These are phyloP conservation scores for Radopholus similis DNA, from an alignment of 1,140 invertebrate genomes.

Conservation along the genomic window DNA sequence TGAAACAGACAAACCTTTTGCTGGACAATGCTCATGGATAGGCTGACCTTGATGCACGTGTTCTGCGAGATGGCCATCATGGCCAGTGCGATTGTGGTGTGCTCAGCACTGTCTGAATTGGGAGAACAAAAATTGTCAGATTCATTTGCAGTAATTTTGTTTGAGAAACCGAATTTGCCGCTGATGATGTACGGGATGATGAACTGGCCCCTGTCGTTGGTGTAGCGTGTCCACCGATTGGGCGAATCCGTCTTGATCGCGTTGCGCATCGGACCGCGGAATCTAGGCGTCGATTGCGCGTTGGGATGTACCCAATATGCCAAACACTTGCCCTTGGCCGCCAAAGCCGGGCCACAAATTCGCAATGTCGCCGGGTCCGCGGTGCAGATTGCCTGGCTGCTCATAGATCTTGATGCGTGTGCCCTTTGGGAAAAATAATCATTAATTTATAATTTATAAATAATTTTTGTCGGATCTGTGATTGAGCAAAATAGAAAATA, in stretches of 20 bases:
- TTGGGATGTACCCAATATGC: too few relatives aligned
- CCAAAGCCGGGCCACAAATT: conserved; percentile 23
- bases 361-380: conserved; percentile 30
- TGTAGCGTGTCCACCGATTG: conserved; percentile 24
- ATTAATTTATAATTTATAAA: background rate
- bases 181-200: conserved; percentile 31
- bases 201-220: conserved; percentile 20
- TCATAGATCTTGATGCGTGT: conserved; percentile 20
- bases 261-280: conserved; percentile 21
- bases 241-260: conserved; percentile 27
- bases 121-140: background rate
- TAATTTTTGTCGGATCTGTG: background rate
- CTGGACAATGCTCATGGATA: background rate
- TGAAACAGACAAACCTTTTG: conserved; percentile 14
- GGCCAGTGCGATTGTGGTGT: conserved; percentile 17
- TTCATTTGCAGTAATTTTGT: too few relatives aligned
- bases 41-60: conserved; percentile 7
- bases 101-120: conserved; percentile 22
- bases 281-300: background rate
- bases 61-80: conserved; percentile 29
- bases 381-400: conserved; percentile 2
- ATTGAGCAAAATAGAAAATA: background rate
- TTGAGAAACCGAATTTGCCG: conserved; percentile 24
- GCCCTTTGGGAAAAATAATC: conserved; percentile 17
- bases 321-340: background rate